Percentiles rank a stretch among this genome's conserved stretches.
These are phyloP conservation scores for Rhamphomyia laevipes DNA, from an alignment of 2,888 invertebrate species.

Conservation along the genomic window DNA sequence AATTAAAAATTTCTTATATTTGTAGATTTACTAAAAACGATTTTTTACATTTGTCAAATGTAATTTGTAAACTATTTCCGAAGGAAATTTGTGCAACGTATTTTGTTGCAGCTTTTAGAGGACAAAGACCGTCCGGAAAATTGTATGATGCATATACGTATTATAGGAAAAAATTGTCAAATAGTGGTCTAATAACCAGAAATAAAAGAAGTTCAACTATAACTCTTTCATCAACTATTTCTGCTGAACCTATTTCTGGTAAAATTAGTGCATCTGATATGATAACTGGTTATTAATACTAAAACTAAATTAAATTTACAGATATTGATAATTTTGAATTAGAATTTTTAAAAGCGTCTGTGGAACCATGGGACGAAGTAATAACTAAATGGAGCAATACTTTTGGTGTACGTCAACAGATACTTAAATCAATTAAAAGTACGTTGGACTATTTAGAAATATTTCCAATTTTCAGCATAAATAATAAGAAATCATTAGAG, in stretches of 20 bases:
- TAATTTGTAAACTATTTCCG: not conserved
- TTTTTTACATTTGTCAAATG: constrained; percentile 1
- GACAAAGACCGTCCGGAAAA: constrained; percentile 3
- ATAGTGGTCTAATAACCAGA: not conserved
- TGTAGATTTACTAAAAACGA: not conserved
- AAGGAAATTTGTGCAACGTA: not conserved
- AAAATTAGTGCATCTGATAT: no score
- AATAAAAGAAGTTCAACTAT: not conserved
- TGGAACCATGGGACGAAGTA: not conserved
- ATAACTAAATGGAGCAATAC: not conserved
- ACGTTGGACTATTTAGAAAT: constrained; percentile 1
- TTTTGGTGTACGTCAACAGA: not conserved
- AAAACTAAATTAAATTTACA: no score
- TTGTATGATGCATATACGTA: not conserved
- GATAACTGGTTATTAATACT: no score
- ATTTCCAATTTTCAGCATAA: constrained; percentile 1
- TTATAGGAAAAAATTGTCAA: constrained; percentile 3
- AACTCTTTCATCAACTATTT: not conserved
- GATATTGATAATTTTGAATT: not conserved
- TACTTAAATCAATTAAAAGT: not conserved
- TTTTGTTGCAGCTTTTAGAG: not conserved
- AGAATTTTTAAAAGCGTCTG: not conserved
- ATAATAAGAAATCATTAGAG: constrained; percentile 1
- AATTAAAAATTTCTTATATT: constrained; percentile 1
- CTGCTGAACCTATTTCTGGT: not conserved